Evolutionary conservation across 2,888 invertebrate genomes (phyloP).

Genomic region (Cylindroiulus punctatus): DNA sequence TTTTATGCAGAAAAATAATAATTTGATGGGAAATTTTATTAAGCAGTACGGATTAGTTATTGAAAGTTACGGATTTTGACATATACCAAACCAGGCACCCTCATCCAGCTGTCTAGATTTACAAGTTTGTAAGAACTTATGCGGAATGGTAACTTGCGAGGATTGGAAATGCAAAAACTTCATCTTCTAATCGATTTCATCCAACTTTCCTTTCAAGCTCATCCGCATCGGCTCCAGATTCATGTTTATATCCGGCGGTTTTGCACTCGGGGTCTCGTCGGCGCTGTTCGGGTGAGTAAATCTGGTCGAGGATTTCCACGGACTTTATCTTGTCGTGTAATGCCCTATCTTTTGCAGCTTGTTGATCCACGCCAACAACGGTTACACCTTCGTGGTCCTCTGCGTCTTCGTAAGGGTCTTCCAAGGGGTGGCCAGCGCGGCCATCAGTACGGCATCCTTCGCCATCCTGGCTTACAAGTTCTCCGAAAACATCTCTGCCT

Average conservation of each 20-base stretch:
- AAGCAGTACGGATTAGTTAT: too few species aligned
- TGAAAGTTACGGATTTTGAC: too few species aligned
- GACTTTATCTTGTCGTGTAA: background rate
- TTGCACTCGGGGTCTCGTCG: background rate
- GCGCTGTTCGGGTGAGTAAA: slow-evolving; percentile 36
- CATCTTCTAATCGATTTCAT: too few species aligned
- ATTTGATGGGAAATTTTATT: too few species aligned
- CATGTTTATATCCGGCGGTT: slow-evolving; percentile 27
- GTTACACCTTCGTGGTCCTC: background rate
- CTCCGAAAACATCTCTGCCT: background rate
- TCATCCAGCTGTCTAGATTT: too few species aligned
- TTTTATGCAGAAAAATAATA: too few species aligned
- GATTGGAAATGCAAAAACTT: too few species aligned
- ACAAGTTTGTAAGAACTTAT: too few species aligned
- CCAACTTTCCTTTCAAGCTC: background rate
- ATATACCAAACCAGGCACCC: too few species aligned
- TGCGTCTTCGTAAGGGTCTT: background rate
- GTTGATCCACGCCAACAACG: background rate
- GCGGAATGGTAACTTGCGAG: too few species aligned
- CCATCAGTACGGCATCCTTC: slow-evolving; percentile 36
- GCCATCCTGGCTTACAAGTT: slow-evolving; percentile 35
- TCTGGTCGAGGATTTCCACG: background rate
- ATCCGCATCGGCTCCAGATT: slow-evolving; percentile 27
- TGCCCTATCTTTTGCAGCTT: slow-evolving; percentile 37
- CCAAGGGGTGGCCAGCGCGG: background rate